A percentile compares a stretch with the other conserved stretches of the same genome.
phyloP scores from a whole-genome alignment of 2,113 vertebrate species.

The Lichenostomus cassidix region DNA sequence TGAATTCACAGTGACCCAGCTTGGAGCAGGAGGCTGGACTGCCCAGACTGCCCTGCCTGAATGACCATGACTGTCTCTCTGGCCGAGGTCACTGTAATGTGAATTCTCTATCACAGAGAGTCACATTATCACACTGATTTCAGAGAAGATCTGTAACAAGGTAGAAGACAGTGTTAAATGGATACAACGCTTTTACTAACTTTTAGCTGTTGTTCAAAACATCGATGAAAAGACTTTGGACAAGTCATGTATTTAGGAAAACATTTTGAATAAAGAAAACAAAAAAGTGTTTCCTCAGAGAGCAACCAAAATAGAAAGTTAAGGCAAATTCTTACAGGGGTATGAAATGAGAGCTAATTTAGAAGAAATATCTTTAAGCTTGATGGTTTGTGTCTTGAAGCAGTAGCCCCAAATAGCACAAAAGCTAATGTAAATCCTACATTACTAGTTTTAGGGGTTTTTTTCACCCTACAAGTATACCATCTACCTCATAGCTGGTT shows the following conservation, averaged over 20 bases:
- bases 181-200: not conserved
- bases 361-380: not conserved
- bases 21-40: not conserved
- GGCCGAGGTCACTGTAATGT: not conserved
- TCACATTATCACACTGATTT: not conserved
- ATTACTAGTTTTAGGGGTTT: fast-evolving
- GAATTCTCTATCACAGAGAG: not conserved
- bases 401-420: not conserved
- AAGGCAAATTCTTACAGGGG: not conserved
- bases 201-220: not conserved
- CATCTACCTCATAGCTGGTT: not conserved
- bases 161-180: not conserved
- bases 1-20: not conserved
- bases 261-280: not conserved
- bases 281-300: not conserved
- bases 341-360: not conserved
- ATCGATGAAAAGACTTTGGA: not conserved
- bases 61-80: not conserved
- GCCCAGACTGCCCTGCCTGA: not conserved
- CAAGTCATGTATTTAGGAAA: not conserved
- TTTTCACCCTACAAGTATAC: not conserved
- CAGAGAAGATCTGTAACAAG: not conserved
- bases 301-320: not conserved
- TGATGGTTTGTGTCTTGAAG: not conserved
- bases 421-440: not conserved